A percentile compares a stretch with the other conserved stretches of the same genome.
Conservation (phyloP, 2,113 vertebrate species). For the Mustelus asterias region DNA sequence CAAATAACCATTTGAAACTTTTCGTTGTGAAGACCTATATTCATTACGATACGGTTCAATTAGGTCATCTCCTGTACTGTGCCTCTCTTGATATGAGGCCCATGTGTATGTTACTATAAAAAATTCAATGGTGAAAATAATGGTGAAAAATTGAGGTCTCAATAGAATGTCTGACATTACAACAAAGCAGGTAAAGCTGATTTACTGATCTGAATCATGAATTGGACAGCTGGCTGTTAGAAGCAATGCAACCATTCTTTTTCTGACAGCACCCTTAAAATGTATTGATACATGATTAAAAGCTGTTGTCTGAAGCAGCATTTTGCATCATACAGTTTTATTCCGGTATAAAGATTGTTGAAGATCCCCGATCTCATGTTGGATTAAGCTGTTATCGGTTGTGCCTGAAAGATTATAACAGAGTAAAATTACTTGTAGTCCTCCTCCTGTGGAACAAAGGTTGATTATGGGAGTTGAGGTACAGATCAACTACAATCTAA, state of each 20-base stretch:
- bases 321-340: background rate
- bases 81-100: background rate
- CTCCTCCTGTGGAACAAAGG: background rate
- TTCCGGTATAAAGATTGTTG: background rate
- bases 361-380: background rate
- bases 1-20: background rate
- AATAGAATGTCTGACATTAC: background rate
- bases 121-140: background rate
- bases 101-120: background rate
- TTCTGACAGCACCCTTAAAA: background rate
- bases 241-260: background rate
- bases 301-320: background rate
- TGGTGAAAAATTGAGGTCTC: background rate
- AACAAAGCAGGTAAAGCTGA: background rate
- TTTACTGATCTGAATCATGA: background rate
- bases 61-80: background rate
- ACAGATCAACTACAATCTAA: background rate
- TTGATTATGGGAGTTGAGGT: background rate
- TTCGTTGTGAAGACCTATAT: constrained; percentile 18
- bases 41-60: background rate
- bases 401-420: background rate
- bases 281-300: background rate
- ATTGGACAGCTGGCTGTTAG: background rate
- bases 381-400: background rate
- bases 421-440: background rate